Base-by-base conservation (phyloP, 2,113 vertebrate species). In the Martes martes region DNA sequence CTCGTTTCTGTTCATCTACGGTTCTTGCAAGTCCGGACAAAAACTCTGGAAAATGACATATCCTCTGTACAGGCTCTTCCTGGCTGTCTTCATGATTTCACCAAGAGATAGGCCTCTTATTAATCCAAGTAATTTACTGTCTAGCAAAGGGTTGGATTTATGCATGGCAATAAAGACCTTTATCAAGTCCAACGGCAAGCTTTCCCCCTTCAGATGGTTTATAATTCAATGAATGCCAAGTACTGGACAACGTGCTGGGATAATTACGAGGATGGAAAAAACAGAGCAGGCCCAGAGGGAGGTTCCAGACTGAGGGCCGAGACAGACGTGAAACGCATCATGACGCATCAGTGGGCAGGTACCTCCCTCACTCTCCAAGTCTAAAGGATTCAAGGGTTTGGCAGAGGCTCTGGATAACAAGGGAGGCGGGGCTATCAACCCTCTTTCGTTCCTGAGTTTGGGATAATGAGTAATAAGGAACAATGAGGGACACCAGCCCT, bases 91-190 rank as follows among this genome's bases (percentile, higher is more conserved):
- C 39, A 65, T 9, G 31, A 23, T 59, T 76, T 93, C 91, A 93
- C 71, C 78, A 89, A 93, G 73, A 91, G 45, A 33, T 47, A 15
- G 28, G 42, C 81, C 79, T 97, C 61, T 67, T 92, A 39, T 23
- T 83, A 87, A 95, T 59, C n/a, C 88, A 85, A 57, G 57, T 21
- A 74, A 94, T 6, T 67, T 39, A 69, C 33, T 7, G 21, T 61
- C 78, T 91, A 94, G 80, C n/a, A 76, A 89, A 97, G 55, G 69
- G 21, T 4, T 50, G 69, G 82, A 73, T 84, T 71, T 69, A 80
- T 19, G 19, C 57, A 79, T 5, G 81, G 82, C n/a, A 55, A 90
- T 74, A 10, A 82, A 91, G 31, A 55, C 84, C 36, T 89, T 91
- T 50, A 78, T 28, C 80, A 82, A 69, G 59, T 28, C 47, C 65